Evolutionary conservation across 23 tunicate genomes (phyloP).

Genomic region (Ascidia mentula): DNA sequence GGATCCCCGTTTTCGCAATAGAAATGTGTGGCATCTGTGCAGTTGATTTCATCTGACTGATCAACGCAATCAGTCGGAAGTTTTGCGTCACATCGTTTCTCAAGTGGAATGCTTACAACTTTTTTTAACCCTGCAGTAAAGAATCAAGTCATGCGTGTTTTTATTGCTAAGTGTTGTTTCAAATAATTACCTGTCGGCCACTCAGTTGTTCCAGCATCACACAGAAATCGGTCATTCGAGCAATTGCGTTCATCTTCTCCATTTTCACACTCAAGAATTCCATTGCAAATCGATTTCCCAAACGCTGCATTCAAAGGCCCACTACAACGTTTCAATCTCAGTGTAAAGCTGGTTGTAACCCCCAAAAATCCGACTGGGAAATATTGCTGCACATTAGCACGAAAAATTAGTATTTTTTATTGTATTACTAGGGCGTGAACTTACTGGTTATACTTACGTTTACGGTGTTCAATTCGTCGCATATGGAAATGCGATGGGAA

Average conservation of each 20-base stretch:
- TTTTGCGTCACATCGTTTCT: conserved; percentile 21
- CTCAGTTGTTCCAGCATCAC: conserved; percentile 33
- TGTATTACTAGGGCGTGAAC: no score
- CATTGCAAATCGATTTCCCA: conserved; percentile 42
- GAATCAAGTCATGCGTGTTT: no score
- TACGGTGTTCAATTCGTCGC: not conserved
- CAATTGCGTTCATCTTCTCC: conserved; percentile 34
- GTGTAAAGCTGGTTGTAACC: no score
- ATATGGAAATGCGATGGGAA: not conserved
- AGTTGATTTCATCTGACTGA: conserved; percentile 37
- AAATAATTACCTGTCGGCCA: not conserved
- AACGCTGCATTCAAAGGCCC: not conserved
- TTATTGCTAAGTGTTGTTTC: no score
- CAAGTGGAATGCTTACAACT: conserved; percentile 22
- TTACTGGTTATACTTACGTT: not conserved
- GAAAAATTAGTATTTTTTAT: no score
- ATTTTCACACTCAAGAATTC: conserved; percentile 28
- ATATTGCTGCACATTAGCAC: no score
- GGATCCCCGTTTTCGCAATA: conserved; percentile 45
- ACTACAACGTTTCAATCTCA: no score
- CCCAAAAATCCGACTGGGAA: not conserved
- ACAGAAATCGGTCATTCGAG: conserved; percentile 7
- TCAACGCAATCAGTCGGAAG: conserved; percentile 30
- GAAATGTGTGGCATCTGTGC: conserved; percentile 32
- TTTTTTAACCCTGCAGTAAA: conserved; percentile 7